phyloP scores from a whole-genome alignment of 2,113 vertebrate genomes.

The Erinaceus europaeus region DNA sequence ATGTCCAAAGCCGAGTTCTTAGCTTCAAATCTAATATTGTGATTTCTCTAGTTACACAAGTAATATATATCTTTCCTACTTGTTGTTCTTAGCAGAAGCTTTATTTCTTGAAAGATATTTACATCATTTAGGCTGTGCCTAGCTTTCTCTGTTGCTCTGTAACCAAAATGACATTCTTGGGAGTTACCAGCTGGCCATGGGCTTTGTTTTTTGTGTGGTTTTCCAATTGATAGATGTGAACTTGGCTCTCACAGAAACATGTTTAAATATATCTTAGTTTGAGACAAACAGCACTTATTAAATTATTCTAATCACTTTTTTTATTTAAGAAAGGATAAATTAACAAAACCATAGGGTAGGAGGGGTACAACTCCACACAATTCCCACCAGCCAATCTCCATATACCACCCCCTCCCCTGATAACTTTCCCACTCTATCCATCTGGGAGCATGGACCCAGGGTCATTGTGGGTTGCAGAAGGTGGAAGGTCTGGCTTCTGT shows the following conservation, averaged over 20 bases:
- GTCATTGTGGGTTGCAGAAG: too few relatives aligned
- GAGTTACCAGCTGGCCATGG: conserved; percentile 48
- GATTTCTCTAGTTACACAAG: conserved; percentile 7
- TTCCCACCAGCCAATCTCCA: too few relatives aligned
- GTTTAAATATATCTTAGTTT: conserved; percentile 68
- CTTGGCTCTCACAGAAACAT: conserved; percentile 30
- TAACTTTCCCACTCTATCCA: too few relatives aligned
- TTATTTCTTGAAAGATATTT: conserved; percentile 45
- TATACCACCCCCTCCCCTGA: too few relatives aligned
- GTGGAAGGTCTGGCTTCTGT: too few relatives aligned
- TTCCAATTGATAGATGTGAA: conserved; percentile 50
- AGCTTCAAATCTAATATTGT: background rate
- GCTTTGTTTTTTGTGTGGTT: conserved; percentile 46
- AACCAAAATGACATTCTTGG: conserved; percentile 37
- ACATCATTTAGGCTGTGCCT: conserved; percentile 42
- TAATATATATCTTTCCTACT: background rate
- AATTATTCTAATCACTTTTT: conserved; percentile 19
- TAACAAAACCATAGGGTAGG: too few relatives aligned
- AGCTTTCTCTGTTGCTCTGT: conserved; percentile 19
- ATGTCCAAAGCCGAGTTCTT: background rate
- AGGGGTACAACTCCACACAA: too few relatives aligned
- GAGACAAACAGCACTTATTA: conserved; percentile 47
- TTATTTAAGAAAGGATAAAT: too few relatives aligned
- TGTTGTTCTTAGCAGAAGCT: background rate
- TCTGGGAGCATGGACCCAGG: too few relatives aligned